Base-by-base conservation (phyloP, 2,888 invertebrate species). In the Eristalis arbustorum region DNA sequence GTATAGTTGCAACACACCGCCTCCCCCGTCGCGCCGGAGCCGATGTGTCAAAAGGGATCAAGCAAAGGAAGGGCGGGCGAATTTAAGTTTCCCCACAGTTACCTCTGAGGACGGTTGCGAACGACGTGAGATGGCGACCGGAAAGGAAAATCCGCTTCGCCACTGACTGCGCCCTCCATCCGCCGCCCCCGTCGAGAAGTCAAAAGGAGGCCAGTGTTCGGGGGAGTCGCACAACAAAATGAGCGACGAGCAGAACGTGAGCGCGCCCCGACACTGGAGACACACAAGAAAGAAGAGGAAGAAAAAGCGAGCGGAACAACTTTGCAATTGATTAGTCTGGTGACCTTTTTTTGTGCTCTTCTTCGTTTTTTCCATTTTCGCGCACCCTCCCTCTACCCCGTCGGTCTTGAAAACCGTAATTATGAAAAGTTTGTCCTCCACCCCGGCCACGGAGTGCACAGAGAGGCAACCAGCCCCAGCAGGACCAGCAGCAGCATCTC, bases 261-360 rank as follows among this genome's bases (percentile, higher is more conserved):
- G 42, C 6, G 42, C 42, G n/a, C n/a, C 42, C 8, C 8, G 8
- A 18, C 8, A 18, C 8, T 8, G n/a, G 18, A 8, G 18, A 18
- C 6, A 14, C 80, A 59, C 42, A 37, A 31, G 57, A 63, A 67
- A 40, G 10, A 69, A 67, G 31, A 31, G 57, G 59, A 67, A 40
- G 10, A 69, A 67, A 69, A 67, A 42, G 37, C 59, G 5, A 69
- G 31, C 42, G 28, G 37, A 68, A 69, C 77, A 85, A 82, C 69
- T 82, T 85, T 82, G 73, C 85, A 85, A 85, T 85, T 85, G 85
- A 85, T 82, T 82, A 85, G 85, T 85, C 85, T 85, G 82, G 85
- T 82, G 82, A 85, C 85, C 82, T 77, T 81, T 85, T 85, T 81
- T 76, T 63, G 42, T 22, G 3, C 22, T 42, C 23, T 57, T 5